These are phyloP conservation scores for Drosophila erecta DNA, from an alignment of 1,140 invertebrate species.

Conservation along the genomic window DNA sequence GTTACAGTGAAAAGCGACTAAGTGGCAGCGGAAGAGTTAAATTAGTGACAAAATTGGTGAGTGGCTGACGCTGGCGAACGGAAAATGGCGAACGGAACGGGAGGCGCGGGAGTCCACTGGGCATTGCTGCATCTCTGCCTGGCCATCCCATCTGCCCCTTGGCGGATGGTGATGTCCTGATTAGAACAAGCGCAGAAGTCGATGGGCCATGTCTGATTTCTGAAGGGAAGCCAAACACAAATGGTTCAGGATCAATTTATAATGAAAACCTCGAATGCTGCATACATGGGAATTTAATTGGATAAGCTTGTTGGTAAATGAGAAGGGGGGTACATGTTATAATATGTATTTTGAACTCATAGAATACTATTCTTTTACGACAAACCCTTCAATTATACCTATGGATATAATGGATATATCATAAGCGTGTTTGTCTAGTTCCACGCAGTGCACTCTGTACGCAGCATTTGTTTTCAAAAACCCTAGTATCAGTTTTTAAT, in stretches of 20 bases:
- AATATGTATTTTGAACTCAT: too few species aligned
- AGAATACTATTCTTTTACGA: too few species aligned
- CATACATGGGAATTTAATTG: not conserved
- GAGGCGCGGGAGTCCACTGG: too few species aligned
- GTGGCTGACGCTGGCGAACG: constrained; percentile 25
- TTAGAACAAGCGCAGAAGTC: constrained; percentile 8
- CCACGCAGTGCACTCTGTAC: too few species aligned
- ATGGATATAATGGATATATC: too few species aligned
- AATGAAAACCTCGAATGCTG: not conserved
- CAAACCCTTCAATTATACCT: too few species aligned
- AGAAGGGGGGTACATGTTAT: too few species aligned
- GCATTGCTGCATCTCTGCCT: not conserved
- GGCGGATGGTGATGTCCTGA: constrained; percentile 19
- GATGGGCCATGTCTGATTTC: not conserved
- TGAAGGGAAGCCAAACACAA: not conserved
- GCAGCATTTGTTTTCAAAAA: too few species aligned
- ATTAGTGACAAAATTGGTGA: constrained; percentile 59
- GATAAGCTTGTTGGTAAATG: not conserved
- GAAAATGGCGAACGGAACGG: not conserved
- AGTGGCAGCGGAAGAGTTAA: constrained; percentile 64
- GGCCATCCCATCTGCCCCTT: not conserved
- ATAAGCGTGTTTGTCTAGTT: too few species aligned
- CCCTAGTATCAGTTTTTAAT: too few species aligned
- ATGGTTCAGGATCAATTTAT: not conserved
- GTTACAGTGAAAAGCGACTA: constrained; percentile 61